phyloP scores from a whole-genome alignment of 2,888 invertebrate species.

The Pseudanteris insignis region DNA sequence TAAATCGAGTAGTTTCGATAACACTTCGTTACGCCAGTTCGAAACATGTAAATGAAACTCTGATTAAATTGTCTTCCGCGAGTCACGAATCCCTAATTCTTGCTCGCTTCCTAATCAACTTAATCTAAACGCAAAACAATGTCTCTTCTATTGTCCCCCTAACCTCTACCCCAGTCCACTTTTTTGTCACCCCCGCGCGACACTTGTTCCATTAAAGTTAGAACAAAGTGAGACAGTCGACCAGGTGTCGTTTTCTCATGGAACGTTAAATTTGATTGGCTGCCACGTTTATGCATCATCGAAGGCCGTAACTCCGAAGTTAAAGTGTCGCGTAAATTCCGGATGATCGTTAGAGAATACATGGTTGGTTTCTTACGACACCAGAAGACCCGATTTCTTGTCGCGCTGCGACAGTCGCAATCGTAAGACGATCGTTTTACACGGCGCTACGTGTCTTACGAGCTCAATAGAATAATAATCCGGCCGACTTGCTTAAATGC shows the following conservation, averaged over 20 bases:
- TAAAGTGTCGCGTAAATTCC: constrained; percentile 30
- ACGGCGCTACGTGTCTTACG: constrained; percentile 54
- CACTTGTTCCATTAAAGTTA: too few relatives aligned
- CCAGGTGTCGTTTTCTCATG: constrained; percentile 21
- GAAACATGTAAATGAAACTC: too few relatives aligned
- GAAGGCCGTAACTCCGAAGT: constrained; percentile 20
- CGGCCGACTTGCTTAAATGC: constrained; percentile 46
- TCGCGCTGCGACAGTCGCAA: constrained; percentile 44
- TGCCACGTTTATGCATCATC: constrained; percentile 28
- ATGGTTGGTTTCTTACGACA: constrained; percentile 27
- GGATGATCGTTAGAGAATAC: constrained; percentile 22
- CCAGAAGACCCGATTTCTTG: constrained; percentile 22
- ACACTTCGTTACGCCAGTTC: too few relatives aligned
- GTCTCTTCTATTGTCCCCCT: too few relatives aligned
- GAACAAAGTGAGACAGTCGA: constrained; percentile 34
- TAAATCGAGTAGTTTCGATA: too few relatives aligned
- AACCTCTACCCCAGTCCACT: too few relatives aligned
- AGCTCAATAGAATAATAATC: constrained; percentile 64
- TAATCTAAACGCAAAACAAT: too few relatives aligned
- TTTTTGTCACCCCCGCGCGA: too few relatives aligned
- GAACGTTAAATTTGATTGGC: constrained; percentile 31
- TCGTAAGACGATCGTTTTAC: constrained; percentile 55
- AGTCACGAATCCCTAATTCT: too few relatives aligned
- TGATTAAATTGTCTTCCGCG: too few relatives aligned
- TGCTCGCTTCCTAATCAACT: too few relatives aligned